phyloP scores from a whole-genome alignment of 2,113 vertebrate species.

The Entelurus aequoreus region DNA sequence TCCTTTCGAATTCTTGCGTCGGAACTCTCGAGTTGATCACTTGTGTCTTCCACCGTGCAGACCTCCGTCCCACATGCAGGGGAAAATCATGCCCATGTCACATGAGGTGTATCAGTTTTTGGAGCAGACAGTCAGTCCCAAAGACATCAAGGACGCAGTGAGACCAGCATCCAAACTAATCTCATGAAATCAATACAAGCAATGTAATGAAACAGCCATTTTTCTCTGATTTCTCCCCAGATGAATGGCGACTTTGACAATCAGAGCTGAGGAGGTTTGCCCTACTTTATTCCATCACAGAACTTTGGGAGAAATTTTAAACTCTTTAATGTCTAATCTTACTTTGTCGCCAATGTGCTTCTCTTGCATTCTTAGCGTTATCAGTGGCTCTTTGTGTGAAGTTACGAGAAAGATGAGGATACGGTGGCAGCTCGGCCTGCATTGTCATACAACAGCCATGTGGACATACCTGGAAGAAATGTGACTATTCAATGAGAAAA shows the following conservation, averaged over 20 bases:
- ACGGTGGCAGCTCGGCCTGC: too few relatives aligned
- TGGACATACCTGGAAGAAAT: too few relatives aligned
- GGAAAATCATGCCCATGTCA: conserved; percentile 90
- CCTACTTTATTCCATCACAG: not conserved
- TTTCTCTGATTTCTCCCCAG: not conserved
- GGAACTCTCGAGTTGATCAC: not conserved
- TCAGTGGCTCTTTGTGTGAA: too few relatives aligned
- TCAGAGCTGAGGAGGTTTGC: not conserved
- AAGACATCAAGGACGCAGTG: conserved; percentile 82
- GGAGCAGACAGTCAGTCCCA: conserved; percentile 67
- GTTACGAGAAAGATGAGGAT: too few relatives aligned
- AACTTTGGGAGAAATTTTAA: too few relatives aligned
- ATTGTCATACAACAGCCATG: too few relatives aligned
- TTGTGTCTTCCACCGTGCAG: conserved; percentile 49
- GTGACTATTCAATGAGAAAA: too few relatives aligned
- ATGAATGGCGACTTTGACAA: not conserved
- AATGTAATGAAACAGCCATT: not conserved
- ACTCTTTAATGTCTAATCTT: too few relatives aligned
- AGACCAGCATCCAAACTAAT: conserved; percentile 8
- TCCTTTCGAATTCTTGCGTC: not conserved
- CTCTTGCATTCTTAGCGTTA: too few relatives aligned
- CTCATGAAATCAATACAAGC: not conserved
- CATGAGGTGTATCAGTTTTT: conserved; percentile 83
- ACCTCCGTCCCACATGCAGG: conserved; percentile 82
- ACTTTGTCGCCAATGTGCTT: too few relatives aligned